Percentiles rank a stretch among this genome's conserved stretches.
These are phyloP conservation scores for Amblyornis subalaris DNA, from an alignment of 2,113 vertebrate genomes.

Conservation along the genomic window DNA sequence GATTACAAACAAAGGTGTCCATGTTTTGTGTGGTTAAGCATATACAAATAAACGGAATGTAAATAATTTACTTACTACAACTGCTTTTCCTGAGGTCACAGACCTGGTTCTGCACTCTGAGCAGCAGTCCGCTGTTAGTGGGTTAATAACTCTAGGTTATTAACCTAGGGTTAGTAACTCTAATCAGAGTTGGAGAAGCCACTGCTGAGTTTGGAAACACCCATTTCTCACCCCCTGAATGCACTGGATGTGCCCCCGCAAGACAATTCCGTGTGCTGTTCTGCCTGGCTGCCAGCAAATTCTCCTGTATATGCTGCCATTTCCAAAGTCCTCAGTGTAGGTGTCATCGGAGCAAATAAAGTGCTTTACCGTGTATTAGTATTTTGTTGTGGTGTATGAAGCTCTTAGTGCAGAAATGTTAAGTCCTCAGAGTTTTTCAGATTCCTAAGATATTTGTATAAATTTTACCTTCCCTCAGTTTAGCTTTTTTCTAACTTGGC, in stretches of 20 bases:
- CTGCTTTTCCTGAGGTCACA: background rate
- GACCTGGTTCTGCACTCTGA: background rate
- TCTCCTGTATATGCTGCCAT: background rate
- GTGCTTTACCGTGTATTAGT: background rate
- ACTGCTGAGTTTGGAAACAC: background rate
- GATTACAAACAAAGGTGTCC: background rate
- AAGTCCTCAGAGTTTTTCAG: background rate
- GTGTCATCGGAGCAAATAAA: background rate
- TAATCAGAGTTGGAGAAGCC: background rate
- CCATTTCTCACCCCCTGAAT: background rate
- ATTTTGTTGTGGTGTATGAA: background rate
- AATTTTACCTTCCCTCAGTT: background rate
- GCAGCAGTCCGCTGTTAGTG: background rate
- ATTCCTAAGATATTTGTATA: background rate
- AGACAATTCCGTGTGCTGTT: background rate
- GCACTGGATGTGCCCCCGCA: background rate
- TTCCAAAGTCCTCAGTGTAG: background rate
- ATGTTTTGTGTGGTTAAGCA: background rate
- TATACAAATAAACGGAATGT: background rate
- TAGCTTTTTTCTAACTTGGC: background rate
- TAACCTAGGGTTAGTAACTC: too few relatives aligned
- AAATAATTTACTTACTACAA: background rate
- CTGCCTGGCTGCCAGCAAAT: rapidly evolving
- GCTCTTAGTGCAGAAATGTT: background rate
- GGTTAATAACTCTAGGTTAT: too few relatives aligned